These are phyloP conservation scores for Oxystoma pomonae DNA, from an alignment of 2,888 invertebrate genomes.

Conservation along the genomic window DNA sequence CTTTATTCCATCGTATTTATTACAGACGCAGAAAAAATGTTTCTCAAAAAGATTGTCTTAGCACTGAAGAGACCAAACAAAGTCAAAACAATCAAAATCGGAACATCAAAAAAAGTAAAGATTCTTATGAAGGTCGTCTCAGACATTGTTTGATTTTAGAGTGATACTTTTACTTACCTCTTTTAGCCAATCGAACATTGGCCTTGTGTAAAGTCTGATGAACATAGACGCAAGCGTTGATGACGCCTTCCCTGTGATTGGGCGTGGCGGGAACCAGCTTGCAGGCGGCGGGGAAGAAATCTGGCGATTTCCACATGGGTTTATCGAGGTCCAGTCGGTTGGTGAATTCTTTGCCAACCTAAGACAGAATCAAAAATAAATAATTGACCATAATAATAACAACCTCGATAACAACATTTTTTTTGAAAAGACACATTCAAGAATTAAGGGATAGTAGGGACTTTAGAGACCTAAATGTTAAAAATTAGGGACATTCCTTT, in stretches of 20 bases:
- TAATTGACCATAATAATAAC: not conserved
- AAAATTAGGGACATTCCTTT: no score
- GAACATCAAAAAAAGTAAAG: no score
- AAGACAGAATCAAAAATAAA: constrained; percentile 14
- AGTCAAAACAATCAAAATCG: no score
- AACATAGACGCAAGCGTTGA: constrained; percentile 97
- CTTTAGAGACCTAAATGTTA: no score
- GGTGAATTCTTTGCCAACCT: constrained; percentile 95
- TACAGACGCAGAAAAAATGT: no score
- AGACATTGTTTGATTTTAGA: not conserved
- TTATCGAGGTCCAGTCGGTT: constrained; percentile 91
- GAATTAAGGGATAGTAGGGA: no score
- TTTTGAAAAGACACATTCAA: no score
- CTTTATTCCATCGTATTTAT: no score
- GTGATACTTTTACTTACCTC: constrained; percentile 62
- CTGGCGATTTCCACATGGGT: constrained; percentile 80
- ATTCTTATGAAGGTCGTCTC: no score
- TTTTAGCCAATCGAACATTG: constrained; percentile 83
- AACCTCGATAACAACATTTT: no score
- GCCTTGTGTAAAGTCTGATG: constrained; percentile 96
- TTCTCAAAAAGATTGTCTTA: not conserved
- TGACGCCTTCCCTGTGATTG: constrained; percentile 91
- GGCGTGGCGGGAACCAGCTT: constrained; percentile 69
- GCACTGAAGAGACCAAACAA: no score
- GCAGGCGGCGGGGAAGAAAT: constrained; percentile 87